phyloP scores from a whole-genome alignment of 2,113 vertebrate species.

The Probosciger aterrimus region DNA sequence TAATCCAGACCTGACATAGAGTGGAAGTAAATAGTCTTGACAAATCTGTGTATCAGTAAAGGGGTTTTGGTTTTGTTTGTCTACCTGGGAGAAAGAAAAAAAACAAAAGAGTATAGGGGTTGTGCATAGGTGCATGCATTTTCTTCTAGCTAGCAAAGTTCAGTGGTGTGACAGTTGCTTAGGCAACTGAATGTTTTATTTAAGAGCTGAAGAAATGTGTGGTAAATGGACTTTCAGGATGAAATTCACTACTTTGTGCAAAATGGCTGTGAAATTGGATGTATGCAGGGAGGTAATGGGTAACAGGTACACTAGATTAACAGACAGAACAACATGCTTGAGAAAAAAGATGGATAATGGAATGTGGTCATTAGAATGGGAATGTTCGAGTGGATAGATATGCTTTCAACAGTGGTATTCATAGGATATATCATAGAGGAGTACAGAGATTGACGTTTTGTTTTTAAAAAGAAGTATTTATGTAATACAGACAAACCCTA shows the following conservation, averaged over 20 bases:
- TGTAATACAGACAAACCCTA: not conserved
- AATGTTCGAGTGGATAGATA: not conserved
- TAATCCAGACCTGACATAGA: not conserved
- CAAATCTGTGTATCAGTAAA: not conserved
- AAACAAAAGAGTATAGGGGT: accelerated
- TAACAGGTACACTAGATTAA: not conserved
- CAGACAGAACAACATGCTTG: not conserved
- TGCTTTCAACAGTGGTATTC: not conserved
- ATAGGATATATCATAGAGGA: not conserved
- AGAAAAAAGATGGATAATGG: not conserved
- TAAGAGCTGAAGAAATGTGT: not conserved
- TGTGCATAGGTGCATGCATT: not conserved
- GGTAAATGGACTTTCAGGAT: not conserved
- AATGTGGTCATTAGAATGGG: not conserved
- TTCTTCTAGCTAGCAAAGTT: not conserved
- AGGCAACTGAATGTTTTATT: constrained; percentile 39
- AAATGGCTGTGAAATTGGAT: not conserved
- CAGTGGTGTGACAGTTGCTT: not conserved
- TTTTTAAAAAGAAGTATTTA: not conserved
- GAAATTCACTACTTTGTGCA: not conserved
- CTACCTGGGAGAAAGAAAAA: not conserved
- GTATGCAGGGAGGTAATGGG: not conserved
- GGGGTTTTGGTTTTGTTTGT: not conserved
- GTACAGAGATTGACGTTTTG: not conserved
- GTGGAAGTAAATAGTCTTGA: not conserved